Evolutionary conservation across 2,113 vertebrate species (phyloP).

Genomic region (Pavo muticus): DNA sequence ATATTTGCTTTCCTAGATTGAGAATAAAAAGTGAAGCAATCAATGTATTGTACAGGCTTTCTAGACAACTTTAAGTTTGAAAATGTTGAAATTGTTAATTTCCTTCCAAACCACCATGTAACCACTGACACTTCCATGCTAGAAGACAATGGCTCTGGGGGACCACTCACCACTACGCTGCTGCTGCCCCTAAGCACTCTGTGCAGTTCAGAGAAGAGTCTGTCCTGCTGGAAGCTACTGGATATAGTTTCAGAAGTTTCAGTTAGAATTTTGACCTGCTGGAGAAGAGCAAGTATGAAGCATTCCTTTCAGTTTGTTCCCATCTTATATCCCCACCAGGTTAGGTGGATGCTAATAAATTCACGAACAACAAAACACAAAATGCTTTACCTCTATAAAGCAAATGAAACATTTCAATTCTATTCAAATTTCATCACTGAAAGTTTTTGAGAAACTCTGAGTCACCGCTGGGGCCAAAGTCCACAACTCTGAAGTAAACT

Average conservation of each 20-base stretch:
- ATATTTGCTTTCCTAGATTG: neutral
- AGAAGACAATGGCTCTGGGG: too few relatives aligned
- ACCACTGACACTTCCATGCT: neutral
- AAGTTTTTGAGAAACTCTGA: neutral
- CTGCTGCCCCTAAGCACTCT: neutral
- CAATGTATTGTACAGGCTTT: neutral
- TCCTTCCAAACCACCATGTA: neutral
- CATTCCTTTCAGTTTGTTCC: neutral
- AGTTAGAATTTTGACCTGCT: neutral
- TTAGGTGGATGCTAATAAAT: neutral
- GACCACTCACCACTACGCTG: neutral
- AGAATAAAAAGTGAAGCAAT: neutral
- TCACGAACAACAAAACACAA: neutral
- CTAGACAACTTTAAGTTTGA: neutral
- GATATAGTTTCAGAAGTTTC: neutral
- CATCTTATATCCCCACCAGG: neutral
- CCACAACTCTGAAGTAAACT: neutral
- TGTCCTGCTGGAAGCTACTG: neutral
- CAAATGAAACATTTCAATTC: neutral
- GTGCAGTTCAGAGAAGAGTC: neutral
- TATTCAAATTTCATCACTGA: neutral
- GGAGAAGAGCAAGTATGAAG: neutral
- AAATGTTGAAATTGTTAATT: neutral
- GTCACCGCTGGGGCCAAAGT: rapidly evolving
- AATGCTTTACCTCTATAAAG: neutral